A percentile compares a stretch with the other conserved stretches of the same genome.
Conservation (phyloP, 2,113 vertebrate genomes). For the Heteronetta atricapilla region DNA sequence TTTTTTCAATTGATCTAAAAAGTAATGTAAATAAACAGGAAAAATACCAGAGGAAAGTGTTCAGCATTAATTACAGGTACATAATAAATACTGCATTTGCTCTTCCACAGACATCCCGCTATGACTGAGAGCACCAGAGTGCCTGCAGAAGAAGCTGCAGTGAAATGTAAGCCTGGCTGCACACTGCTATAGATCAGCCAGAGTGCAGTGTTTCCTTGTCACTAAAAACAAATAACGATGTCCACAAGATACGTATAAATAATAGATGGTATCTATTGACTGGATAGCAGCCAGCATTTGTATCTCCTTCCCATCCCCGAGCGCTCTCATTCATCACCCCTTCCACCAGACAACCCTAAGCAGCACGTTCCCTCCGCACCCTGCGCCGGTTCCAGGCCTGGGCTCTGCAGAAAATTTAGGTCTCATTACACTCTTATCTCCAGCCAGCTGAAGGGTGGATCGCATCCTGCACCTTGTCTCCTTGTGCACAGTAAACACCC, state of each 20-base stretch:
- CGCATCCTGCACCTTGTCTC: accelerated
- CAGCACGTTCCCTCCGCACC: not conserved
- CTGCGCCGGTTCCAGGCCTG: not conserved
- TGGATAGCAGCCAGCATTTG: not conserved
- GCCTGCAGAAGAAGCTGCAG: not conserved
- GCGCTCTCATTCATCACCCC: not conserved
- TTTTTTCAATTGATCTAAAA: not conserved
- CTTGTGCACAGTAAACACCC: not conserved
- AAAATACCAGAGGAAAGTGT: not conserved
- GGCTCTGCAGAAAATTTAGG: not conserved
- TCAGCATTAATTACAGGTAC: slow-evolving; percentile 49
- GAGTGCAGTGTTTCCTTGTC: not conserved
- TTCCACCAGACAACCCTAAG: not conserved
- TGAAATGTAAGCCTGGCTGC: not conserved
- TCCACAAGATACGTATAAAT: slow-evolving; percentile 15
- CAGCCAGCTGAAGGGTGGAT: not conserved
- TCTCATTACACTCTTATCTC: not conserved
- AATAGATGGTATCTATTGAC: not conserved
- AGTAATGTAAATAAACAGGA: not conserved
- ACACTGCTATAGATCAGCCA: not conserved
- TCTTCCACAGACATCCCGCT: not conserved
- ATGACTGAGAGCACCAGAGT: not conserved
- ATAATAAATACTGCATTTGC: not conserved
- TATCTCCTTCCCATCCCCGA: not conserved
- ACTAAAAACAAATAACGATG: not conserved